Base-by-base conservation (phyloP, 2,888 invertebrate genomes). In the Temnothorax rugatulus region DNA sequence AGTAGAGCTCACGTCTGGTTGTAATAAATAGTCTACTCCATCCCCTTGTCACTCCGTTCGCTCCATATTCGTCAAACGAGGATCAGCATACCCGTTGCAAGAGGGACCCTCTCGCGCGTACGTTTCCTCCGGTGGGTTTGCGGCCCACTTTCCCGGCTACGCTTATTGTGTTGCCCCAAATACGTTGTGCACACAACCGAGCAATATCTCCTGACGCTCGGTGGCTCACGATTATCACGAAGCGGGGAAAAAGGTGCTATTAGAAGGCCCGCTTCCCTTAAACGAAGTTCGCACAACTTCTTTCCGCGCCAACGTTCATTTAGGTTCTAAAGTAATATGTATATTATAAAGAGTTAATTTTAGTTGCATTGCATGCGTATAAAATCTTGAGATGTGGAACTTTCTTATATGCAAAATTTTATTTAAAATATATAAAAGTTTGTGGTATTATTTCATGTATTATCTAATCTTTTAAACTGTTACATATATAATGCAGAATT, bases 1-100 rank as follows among this genome's bases (percentile, higher is more conserved):
- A 79, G 79, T 71, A 69, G 71, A 71, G 57, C 79, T 79, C 57
- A 44, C 44, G 44, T 71, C 79, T 79, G 57, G 71, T 59, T 69
- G 79, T 79, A 79, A 79, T 79, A 79, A 79, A 79, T 79, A 79
- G 79, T 71, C 79, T 57, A 71, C 71, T 71, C 71, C 79, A 69
- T 71, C 57, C 71, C 34, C 79, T 57, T 79, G 79, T 79, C 79
- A 79, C 71, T 59, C 57, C 21, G 71, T 79, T 79, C 57, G 71
- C 18, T 71, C 79, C 44, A 81, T 81, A 71, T 59, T 81, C 73
- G 73, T 81, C 71, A 81, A 71, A 81, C 47, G 59, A 44, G 79
- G 79, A 81, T 71, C 79, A 59, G 47, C 47, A 8, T 41, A 47
- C 73, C 8, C 59, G 47, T 25, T 73, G 76, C 76, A 52, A 38